These are phyloP conservation scores for Caenorhabditis drosophilae DNA, from an alignment of 2,888 invertebrate genomes.

Conservation along the genomic window DNA sequence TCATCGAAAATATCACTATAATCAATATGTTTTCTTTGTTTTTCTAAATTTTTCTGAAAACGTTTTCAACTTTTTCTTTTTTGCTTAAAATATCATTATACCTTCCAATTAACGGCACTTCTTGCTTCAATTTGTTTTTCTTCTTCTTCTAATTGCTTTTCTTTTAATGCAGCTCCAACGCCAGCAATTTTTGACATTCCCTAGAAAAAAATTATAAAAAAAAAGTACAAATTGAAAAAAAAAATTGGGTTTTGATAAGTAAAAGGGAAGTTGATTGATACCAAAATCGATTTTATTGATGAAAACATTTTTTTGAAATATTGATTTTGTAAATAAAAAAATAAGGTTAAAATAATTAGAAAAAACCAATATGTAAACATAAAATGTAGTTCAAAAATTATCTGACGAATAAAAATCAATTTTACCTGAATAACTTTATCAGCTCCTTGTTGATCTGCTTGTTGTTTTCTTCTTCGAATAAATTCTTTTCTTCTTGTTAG, in stretches of 20 bases:
- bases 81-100: too few species aligned
- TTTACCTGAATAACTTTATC: conserved; percentile 60
- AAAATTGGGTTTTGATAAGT: too few species aligned
- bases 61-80: too few species aligned
- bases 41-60: conserved; percentile 61
- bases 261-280: too few species aligned
- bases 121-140: conserved; percentile 45
- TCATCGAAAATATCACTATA: conserved; percentile 71
- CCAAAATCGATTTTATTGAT: too few species aligned
- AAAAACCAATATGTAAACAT: too few species aligned
- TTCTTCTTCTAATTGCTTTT: conserved; percentile 51
- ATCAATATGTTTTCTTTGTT: conserved; percentile 59
- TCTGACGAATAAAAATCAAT: too few species aligned
- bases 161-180: conserved; percentile 71
- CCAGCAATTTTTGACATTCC: conserved; percentile 86
- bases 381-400: too few species aligned
- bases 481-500: conserved; percentile 85
- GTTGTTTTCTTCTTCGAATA: conserved; percentile 80
- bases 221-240: too few species aligned
- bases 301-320: too few species aligned
- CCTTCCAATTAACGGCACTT: conserved; percentile 58
- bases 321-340: too few species aligned
- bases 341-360: too few species aligned
- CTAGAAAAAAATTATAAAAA: conserved; percentile 72
- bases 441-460: conserved; percentile 80